Evolutionary conservation across 2,888 invertebrate genomes (phyloP).

Genomic region (Timema podura): DNA sequence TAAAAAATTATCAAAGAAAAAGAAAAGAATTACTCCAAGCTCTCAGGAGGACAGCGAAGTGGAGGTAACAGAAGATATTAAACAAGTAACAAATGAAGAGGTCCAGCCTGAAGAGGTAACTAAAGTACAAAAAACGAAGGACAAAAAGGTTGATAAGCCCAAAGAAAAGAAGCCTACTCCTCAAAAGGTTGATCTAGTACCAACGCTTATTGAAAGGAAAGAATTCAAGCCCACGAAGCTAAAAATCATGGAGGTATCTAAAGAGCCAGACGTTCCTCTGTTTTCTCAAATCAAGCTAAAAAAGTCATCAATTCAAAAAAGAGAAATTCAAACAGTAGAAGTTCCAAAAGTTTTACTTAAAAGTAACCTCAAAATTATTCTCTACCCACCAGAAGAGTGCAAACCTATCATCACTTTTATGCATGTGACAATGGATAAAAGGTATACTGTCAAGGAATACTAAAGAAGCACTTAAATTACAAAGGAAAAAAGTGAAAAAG

Average conservation of each 20-base stretch:
- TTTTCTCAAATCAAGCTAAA: constrained; percentile 33
- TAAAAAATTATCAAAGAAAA: constrained; percentile 36
- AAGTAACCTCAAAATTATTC: constrained; percentile 41
- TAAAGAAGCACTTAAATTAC: constrained; percentile 63
- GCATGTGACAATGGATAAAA: constrained; percentile 53
- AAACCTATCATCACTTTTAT: constrained; percentile 52
- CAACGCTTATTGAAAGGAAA: constrained; percentile 31
- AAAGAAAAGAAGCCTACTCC: constrained; percentile 21
- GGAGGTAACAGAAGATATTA: no score
- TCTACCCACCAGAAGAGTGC: constrained; percentile 57
- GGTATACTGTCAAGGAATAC: constrained; percentile 68
- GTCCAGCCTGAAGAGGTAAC: no score
- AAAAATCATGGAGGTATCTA: constrained; percentile 29
- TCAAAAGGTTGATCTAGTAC: constrained; percentile 23
- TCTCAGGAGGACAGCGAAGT: no score
- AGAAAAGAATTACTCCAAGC: constrained; percentile 30
- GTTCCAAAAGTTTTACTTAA: constrained; percentile 33
- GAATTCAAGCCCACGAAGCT: constrained; percentile 33
- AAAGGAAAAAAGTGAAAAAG: constrained; percentile 57
- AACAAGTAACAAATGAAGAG: no score
- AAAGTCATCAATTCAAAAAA: constrained; percentile 32
- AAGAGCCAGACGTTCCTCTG: constrained; percentile 34
- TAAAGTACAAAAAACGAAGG: no score
- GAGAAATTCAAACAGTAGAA: constrained; percentile 30
- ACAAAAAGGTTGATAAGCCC: constrained; percentile 7